Percentiles rank a stretch among this genome's conserved stretches.
Evolutionary conservation across 2,888 invertebrate genomes (phyloP).

Genomic region (Crematogaster levior): DNA sequence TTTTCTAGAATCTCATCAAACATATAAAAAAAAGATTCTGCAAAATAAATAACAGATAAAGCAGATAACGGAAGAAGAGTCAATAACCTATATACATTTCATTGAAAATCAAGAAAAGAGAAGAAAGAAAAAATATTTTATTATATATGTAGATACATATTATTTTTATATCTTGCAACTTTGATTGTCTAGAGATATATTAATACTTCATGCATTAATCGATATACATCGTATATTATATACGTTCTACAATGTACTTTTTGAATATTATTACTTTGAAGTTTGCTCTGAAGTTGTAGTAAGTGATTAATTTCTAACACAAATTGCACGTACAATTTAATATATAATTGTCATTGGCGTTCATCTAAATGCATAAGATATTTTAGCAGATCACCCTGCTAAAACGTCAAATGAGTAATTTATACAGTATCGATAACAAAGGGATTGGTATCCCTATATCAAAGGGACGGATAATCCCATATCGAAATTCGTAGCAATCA

Average conservation of each 20-base stretch:
- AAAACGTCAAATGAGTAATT: slow-evolving; percentile 22
- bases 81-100: neutral
- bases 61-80: no score
- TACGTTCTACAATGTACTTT: neutral
- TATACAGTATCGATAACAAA: slow-evolving; percentile 4
- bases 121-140: neutral
- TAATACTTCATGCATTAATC: neutral
- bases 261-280: neutral
- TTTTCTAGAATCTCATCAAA: neutral
- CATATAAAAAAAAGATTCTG: neutral
- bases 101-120: neutral
- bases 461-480: slow-evolving; percentile 4
- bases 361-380: slow-evolving; percentile 41
- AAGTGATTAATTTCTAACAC: neutral
- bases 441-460: neutral
- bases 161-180: neutral
- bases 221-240: neutral
- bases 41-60: neutral
- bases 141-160: no score
- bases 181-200: neutral
- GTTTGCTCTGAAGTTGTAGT: neutral
- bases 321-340: neutral
- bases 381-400: neutral
- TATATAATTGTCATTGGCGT: neutral
- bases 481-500: slow-evolving; percentile 15